These are phyloP conservation scores for Agapornis canus DNA, from an alignment of 2,797 vertebrate genomes.

Conservation along the genomic window DNA sequence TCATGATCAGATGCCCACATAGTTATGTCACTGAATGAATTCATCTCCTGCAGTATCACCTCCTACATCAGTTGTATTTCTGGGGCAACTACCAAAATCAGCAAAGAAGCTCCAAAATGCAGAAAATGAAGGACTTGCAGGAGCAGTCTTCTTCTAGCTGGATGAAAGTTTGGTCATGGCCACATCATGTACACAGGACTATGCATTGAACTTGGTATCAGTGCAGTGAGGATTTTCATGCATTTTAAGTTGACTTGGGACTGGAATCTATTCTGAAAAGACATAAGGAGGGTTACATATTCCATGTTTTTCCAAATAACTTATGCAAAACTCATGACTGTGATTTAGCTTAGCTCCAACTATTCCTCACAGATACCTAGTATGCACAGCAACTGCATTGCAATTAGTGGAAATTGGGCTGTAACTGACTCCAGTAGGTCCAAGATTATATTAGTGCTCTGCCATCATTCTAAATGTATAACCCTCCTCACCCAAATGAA, in stretches of 20 bases:
- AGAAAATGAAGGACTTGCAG: not conserved
- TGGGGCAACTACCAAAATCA: not conserved
- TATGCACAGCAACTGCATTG: not conserved
- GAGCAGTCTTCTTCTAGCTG: not conserved
- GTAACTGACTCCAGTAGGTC: not conserved
- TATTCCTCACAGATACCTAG: not conserved
- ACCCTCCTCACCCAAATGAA: not conserved
- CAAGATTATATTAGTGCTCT: not conserved
- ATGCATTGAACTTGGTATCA: not conserved
- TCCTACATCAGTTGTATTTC: not conserved
- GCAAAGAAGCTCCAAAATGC: not conserved
- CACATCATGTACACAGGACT: not conserved
- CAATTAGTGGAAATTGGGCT: not conserved
- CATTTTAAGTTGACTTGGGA: not conserved
- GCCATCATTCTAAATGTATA: not conserved
- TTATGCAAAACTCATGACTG: not conserved
- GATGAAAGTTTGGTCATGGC: not conserved
- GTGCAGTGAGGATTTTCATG: not conserved
- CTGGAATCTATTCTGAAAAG: not conserved
- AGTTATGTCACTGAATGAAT: not conserved
- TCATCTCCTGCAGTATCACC: not conserved
- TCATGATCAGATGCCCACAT: not conserved
- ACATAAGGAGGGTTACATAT: not conserved
- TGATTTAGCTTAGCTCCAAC: not conserved
- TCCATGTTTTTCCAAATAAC: not conserved